A percentile compares a stretch with the other conserved stretches of the same genome.
Conservation (phyloP, 2,888 invertebrate species). For the Chirona hameri region DNA sequence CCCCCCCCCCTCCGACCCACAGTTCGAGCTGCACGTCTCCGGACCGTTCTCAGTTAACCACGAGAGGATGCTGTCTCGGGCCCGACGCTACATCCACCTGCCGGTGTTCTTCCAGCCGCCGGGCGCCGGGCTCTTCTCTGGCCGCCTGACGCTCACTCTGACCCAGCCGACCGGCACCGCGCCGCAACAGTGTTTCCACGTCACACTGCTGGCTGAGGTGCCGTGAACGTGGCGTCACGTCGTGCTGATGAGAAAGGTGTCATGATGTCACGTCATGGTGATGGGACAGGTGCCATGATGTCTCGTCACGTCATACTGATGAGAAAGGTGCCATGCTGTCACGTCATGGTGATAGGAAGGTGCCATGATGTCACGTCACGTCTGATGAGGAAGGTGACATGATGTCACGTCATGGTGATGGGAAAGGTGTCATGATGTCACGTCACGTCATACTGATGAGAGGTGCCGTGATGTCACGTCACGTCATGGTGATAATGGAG, state of each 20-base stretch:
- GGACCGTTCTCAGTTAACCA: constrained; percentile 11
- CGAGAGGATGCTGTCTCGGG: background rate
- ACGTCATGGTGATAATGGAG: no score
- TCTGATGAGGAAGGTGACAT: no score
- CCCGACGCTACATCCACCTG: constrained; percentile 27
- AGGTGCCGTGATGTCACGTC: no score
- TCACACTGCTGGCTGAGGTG: constrained; percentile 1
- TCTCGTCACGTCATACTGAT: no score
- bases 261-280: background rate
- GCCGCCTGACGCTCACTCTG: constrained; percentile 10
- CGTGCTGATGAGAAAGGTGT: background rate
- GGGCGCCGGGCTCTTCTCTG: background rate
- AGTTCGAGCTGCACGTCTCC: constrained; percentile 1
- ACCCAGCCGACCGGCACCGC: background rate
- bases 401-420: no score
- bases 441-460: no score
- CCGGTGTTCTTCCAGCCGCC: constrained; percentile 26
- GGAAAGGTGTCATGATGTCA: no score
- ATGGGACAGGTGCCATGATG: background rate
- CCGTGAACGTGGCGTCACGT: background rate
- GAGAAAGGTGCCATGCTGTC: no score
- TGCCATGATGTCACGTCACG: no score
- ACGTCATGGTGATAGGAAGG: no score
- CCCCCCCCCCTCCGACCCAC: background rate
- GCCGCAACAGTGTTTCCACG: background rate